Conservation (phyloP, 2,888 invertebrate genomes). For the Geotrupes spiniger region DNA sequence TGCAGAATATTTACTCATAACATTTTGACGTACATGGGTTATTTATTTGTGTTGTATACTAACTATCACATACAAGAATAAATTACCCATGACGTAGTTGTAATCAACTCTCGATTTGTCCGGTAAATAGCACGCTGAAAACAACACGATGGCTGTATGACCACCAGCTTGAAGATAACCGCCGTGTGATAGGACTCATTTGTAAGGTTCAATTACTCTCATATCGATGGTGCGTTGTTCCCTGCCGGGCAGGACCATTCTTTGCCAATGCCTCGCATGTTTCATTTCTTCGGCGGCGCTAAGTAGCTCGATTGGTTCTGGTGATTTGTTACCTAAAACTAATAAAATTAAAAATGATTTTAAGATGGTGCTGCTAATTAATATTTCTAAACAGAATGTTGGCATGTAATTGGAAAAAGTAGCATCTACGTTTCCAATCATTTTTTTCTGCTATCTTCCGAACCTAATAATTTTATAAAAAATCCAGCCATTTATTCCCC, state of each 20-base stretch:
- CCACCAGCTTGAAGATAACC: slow-evolving; percentile 70
- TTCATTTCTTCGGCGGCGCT: slow-evolving; percentile 72
- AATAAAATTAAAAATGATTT: too few relatives aligned
- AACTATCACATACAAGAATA: slow-evolving; percentile 86
- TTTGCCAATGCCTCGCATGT: slow-evolving; percentile 72
- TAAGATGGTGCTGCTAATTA: too few relatives aligned
- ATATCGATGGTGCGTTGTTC: slow-evolving; percentile 77
- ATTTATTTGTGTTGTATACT: too few relatives aligned
- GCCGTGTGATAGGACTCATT: slow-evolving; percentile 84
- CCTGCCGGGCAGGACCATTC: slow-evolving; percentile 67
- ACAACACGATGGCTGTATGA: slow-evolving; percentile 80
- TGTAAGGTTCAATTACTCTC: slow-evolving; percentile 86
- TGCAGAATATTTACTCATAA: too few relatives aligned
- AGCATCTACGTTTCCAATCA: too few relatives aligned
- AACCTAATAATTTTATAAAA: too few relatives aligned
- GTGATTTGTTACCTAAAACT: slow-evolving; percentile 35
- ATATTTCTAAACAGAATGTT: too few relatives aligned
- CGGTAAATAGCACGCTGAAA: slow-evolving; percentile 86
- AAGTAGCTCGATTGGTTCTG: slow-evolving; percentile 70
- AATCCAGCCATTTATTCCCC: too few relatives aligned
- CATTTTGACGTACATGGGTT: too few relatives aligned
- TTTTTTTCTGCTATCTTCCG: too few relatives aligned
- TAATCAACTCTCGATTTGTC: slow-evolving; percentile 80
- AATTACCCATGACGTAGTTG: slow-evolving; percentile 88
- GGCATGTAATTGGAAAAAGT: too few relatives aligned